Percentiles rank a stretch among this genome's conserved stretches.
phyloP scores from a whole-genome alignment of 2,113 vertebrate genomes.

The Tachysurus fulvidraco region DNA sequence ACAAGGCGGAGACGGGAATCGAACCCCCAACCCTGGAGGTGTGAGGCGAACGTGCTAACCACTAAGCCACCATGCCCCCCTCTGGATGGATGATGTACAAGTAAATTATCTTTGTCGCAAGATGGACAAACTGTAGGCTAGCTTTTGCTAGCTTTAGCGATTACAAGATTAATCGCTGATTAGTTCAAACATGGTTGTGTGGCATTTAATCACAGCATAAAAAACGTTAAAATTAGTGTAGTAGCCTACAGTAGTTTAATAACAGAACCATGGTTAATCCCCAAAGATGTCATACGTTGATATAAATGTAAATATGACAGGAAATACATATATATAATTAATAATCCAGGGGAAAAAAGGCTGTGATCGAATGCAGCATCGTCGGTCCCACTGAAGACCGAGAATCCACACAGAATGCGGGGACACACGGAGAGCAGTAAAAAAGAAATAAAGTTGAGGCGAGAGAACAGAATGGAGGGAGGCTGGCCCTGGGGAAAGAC shows the following conservation, averaged over 20 bases:
- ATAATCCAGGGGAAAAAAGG: not conserved
- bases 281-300: not conserved
- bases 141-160: no score
- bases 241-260: not conserved
- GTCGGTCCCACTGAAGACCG: not conserved
- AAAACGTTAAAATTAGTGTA: not conserved
- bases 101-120: no score
- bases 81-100: no score
- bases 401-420: not conserved
- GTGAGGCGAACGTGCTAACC: no score
- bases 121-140: no score
- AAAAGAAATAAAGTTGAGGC: constrained; percentile 31
- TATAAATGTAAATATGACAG: not conserved
- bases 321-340: not conserved
- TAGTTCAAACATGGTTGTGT: not conserved
- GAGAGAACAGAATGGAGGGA: constrained; percentile 32
- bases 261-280: not conserved
- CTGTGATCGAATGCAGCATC: not conserved
- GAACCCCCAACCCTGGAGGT: no score
- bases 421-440: constrained; percentile 20
- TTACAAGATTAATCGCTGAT: not conserved
- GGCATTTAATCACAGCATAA: not conserved
- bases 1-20: no score
- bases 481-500: constrained; percentile 65
- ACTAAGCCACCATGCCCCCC: no score